Evolutionary conservation across 2,797 vertebrate genomes (phyloP).

Genomic region (Hafferia zeledoni): DNA sequence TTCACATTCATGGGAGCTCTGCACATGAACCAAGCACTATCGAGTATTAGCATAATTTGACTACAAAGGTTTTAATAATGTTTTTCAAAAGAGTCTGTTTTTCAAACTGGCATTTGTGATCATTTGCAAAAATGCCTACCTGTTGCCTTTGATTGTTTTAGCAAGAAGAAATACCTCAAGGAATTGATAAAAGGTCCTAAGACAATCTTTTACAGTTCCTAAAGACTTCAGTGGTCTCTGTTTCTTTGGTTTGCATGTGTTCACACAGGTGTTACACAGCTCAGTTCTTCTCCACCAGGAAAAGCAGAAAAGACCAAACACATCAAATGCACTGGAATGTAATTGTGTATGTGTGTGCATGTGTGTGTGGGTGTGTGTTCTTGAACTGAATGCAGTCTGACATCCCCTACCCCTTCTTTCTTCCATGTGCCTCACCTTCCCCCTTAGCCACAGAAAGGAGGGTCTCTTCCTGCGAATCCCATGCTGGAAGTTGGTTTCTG

Average conservation of each 20-base stretch:
- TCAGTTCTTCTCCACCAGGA: slow-evolving; percentile 57
- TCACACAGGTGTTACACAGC: slow-evolving; percentile 53
- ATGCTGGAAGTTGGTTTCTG: slow-evolving; percentile 72
- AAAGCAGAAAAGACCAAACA: slow-evolving; percentile 70
- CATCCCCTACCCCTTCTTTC: slow-evolving; percentile 47
- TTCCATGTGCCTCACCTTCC: slow-evolving; percentile 55
- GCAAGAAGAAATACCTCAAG: slow-evolving; percentile 69
- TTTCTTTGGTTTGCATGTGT: slow-evolving; percentile 63
- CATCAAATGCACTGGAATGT: slow-evolving; percentile 73
- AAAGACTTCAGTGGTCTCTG: slow-evolving; percentile 60
- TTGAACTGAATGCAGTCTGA: slow-evolving; percentile 63
- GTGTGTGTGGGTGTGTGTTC: not conserved
- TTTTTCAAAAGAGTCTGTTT: slow-evolving; percentile 23
- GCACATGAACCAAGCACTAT: slow-evolving; percentile 4
- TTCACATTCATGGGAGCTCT: slow-evolving; percentile 11
- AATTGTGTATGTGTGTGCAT: not conserved
- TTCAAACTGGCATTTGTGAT: slow-evolving; percentile 47
- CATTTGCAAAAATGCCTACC: slow-evolving; percentile 31
- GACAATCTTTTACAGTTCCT: slow-evolving; percentile 61
- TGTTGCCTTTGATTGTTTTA: slow-evolving; percentile 63
- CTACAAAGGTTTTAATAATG: slow-evolving; percentile 23
- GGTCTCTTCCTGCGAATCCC: slow-evolving; percentile 65
- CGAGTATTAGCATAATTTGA: not conserved
- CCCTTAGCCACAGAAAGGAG: slow-evolving; percentile 57
- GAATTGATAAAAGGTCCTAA: slow-evolving; percentile 51